Conservation (phyloP, 2,797 vertebrate genomes). For the Cuculus canorus region DNA sequence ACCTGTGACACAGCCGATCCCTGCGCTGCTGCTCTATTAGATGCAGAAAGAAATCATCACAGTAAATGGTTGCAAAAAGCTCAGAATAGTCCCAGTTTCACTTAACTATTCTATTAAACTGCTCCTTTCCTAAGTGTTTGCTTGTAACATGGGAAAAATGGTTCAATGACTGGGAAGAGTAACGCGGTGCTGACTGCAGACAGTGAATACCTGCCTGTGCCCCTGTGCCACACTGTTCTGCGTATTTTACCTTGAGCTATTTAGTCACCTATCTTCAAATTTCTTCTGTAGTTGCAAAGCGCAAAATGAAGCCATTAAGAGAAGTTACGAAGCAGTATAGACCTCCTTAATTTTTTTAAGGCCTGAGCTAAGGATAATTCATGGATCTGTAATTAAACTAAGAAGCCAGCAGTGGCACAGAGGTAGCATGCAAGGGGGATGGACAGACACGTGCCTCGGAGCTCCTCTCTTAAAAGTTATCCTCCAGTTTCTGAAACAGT, state of each 20-base stretch:
- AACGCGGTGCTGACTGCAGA: neutral
- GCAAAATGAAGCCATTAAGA: neutral
- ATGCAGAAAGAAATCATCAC: neutral
- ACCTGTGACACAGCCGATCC: neutral
- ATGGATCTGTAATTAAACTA: neutral
- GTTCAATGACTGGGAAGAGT: neutral
- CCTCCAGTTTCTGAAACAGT: neutral
- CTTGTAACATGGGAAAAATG: rapidly evolving
- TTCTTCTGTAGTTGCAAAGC: neutral
- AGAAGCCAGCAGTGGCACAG: neutral
- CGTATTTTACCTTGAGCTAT: neutral
- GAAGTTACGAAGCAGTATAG: neutral
- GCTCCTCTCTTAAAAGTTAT: rapidly evolving
- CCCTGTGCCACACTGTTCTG: neutral
- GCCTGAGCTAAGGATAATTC: neutral
- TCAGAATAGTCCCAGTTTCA: neutral
- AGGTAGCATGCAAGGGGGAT: neutral
- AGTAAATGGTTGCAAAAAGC: neutral
- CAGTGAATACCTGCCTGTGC: rapidly evolving
- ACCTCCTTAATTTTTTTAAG: neutral
- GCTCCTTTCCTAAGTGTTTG: neutral
- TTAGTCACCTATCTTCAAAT: neutral
- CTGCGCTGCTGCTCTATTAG: neutral
- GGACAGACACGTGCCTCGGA: neutral
- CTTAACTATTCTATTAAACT: neutral